phyloP scores from a whole-genome alignment of 2,797 vertebrate species.

The Cossypha polioptera region DNA sequence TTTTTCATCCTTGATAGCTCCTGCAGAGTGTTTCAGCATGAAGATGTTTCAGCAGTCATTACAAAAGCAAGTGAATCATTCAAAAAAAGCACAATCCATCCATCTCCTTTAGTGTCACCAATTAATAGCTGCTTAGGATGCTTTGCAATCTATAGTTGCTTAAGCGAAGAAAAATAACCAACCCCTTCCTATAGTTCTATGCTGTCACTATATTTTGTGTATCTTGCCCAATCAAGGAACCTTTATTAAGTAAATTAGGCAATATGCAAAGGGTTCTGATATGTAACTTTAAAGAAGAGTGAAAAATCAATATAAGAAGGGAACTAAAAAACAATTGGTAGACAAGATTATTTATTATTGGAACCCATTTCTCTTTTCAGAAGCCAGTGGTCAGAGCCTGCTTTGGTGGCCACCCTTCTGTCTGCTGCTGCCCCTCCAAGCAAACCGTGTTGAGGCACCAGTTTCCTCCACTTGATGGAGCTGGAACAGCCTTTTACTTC shows the following conservation, averaged over 20 bases:
- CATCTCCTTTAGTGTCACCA: conserved; percentile 40
- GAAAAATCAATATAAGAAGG: background rate
- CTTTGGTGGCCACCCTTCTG: background rate
- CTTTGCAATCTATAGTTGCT: conserved; percentile 26
- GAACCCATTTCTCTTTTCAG: background rate
- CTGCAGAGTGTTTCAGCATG: background rate
- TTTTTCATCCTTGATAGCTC: conserved; percentile 43
- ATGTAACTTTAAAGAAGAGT: background rate
- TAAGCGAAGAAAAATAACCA: conserved; percentile 31
- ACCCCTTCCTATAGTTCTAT: background rate
- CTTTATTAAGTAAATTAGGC: background rate
- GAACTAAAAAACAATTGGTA: background rate
- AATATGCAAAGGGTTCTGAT: background rate
- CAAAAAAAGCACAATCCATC: conserved; percentile 32
- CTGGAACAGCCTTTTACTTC: background rate
- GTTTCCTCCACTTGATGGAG: background rate
- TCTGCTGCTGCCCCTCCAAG: background rate
- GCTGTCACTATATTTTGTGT: background rate
- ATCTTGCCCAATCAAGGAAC: background rate
- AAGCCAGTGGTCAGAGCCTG: background rate
- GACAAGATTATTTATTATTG: background rate
- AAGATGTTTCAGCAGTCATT: conserved; percentile 41
- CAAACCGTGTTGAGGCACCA: background rate
- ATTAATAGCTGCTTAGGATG: conserved; percentile 43
- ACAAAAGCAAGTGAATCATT: conserved; percentile 49